A percentile compares a stretch with the other conserved stretches of the same genome.
These are phyloP conservation scores for Parthenolecanium corni DNA, from an alignment of 2,888 invertebrate species.

Conservation along the genomic window DNA sequence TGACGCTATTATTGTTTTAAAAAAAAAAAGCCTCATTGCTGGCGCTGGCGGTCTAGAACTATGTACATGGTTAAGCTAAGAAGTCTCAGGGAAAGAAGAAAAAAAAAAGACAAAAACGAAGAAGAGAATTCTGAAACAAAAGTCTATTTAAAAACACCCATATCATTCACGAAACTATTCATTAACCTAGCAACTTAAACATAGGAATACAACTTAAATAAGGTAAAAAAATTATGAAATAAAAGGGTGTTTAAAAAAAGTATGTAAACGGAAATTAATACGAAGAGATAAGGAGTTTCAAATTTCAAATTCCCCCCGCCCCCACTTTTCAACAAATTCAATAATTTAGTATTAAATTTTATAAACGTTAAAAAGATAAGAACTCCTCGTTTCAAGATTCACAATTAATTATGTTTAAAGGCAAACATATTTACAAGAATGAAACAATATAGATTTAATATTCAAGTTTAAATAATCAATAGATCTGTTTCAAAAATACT, in stretches of 20 bases:
- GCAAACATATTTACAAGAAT: not conserved
- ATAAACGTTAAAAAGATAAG: too few relatives aligned
- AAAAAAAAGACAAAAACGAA: too few relatives aligned
- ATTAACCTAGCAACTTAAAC: too few relatives aligned
- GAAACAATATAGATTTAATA: not conserved
- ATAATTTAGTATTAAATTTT: too few relatives aligned
- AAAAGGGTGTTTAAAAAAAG: not conserved
- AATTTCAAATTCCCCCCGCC: not conserved
- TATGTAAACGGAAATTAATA: slow-evolving; percentile 3
- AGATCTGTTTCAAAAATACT: too few relatives aligned
- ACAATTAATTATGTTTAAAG: not conserved
- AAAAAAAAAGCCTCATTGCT: too few relatives aligned
- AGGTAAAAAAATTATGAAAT: not conserved
- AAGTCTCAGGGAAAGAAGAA: too few relatives aligned
- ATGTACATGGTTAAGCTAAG: too few relatives aligned
- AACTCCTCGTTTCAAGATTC: not conserved
- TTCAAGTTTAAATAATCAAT: not conserved
- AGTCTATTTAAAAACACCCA: slow-evolving; percentile 2
- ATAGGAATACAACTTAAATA: slow-evolving; percentile 1
- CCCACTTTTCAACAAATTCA: too few relatives aligned
- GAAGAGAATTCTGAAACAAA: not conserved
- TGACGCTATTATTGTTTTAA: too few relatives aligned
- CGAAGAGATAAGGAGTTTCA: not conserved
- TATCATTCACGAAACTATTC: not conserved
- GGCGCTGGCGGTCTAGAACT: too few relatives aligned